phyloP scores from a whole-genome alignment of 2,888 invertebrate species.

The Parnassius orleans region DNA sequence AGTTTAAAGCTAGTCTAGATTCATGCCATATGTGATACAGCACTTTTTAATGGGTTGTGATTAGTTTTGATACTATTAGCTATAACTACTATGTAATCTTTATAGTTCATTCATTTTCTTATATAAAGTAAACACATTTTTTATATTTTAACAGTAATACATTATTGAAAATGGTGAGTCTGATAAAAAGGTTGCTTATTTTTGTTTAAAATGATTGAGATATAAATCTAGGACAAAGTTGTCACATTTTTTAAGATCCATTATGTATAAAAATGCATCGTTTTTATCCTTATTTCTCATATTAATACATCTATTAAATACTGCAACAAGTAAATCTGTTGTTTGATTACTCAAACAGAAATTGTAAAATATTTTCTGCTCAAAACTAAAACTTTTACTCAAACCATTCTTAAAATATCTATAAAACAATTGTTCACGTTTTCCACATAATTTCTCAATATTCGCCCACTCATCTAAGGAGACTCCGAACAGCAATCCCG shows the following conservation, averaged over 20 bases:
- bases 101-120: too few relatives aligned
- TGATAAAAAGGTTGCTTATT: background rate
- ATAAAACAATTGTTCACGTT: slow-evolving; percentile 64
- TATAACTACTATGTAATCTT: too few relatives aligned
- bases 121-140: too few relatives aligned
- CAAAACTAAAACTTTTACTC: slow-evolving; percentile 49
- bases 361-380: slow-evolving; percentile 72
- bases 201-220: slow-evolving; percentile 42
- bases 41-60: too few relatives aligned
- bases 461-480: slow-evolving; percentile 58
- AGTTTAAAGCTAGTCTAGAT: too few relatives aligned
- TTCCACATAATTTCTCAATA: slow-evolving; percentile 56
- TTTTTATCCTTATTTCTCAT: slow-evolving; percentile 57
- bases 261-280: slow-evolving; percentile 61
- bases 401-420: slow-evolving; percentile 70
- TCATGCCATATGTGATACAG: too few relatives aligned
- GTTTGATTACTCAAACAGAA: slow-evolving; percentile 64
- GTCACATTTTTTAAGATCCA: slow-evolving; percentile 56
- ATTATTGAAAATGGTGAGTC: too few relatives aligned
- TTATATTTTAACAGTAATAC: too few relatives aligned
- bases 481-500: slow-evolving; percentile 63
- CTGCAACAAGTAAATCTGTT: slow-evolving; percentile 53
- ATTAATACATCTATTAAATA: slow-evolving; percentile 58
- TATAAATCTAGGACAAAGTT: slow-evolving; percentile 54
- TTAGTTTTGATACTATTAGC: too few relatives aligned